phyloP scores from a whole-genome alignment of 2,888 invertebrate genomes.

The Aleiodes alternator region DNA sequence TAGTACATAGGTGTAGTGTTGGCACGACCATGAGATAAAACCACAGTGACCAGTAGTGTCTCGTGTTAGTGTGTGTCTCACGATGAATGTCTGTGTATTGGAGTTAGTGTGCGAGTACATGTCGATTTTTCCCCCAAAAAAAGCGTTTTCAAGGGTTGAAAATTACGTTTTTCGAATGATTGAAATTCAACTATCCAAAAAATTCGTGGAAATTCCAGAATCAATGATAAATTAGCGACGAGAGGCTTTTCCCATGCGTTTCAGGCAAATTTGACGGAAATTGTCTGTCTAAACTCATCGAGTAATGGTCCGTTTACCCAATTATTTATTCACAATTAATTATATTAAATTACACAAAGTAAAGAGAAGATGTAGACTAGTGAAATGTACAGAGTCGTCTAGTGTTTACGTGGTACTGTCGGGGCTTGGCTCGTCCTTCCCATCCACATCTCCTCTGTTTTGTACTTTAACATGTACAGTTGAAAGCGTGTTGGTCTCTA shows the following conservation, averaged over 20 bases:
- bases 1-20: slow-evolving; percentile 6
- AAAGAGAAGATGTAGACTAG: not conserved
- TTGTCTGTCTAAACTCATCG: too few species aligned
- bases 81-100: slow-evolving; percentile 10
- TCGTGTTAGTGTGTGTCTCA: slow-evolving; percentile 7
- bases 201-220: too few species aligned
- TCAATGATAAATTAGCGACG: too few species aligned
- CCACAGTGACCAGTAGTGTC: slow-evolving; percentile 25
- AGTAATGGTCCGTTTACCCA: too few species aligned
- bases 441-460: slow-evolving; percentile 57
- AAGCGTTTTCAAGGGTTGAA: too few species aligned
- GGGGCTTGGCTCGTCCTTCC: slow-evolving; percentile 55
- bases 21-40: slow-evolving; percentile 16
- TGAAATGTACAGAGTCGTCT: slow-evolving; percentile 62
- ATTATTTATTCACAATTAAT: too few species aligned
- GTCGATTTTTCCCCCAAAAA: slow-evolving; percentile 1
- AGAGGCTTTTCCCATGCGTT: too few species aligned
- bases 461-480: slow-evolving; percentile 63
- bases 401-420: slow-evolving; percentile 71
- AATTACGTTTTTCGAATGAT: too few species aligned
- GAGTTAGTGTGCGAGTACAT: slow-evolving; percentile 17
- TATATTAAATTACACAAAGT: not conserved
- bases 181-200: too few species aligned
- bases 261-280: too few species aligned
- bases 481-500: slow-evolving; percentile 50